Conservation (phyloP, 2,113 vertebrate species). For the Pardalotus punctatus region DNA sequence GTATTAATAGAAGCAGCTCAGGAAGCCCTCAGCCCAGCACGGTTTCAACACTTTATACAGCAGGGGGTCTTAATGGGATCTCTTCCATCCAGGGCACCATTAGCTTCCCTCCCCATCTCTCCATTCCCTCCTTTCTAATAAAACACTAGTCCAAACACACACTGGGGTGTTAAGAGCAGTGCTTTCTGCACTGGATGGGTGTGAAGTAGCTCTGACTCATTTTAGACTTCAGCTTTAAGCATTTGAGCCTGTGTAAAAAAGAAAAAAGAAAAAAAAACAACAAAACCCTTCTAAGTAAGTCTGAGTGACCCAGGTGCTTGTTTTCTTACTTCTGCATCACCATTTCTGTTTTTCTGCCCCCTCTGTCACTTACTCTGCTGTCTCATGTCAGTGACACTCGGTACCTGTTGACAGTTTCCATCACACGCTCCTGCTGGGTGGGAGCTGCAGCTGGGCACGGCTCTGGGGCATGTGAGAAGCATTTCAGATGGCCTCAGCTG, state of each 20-base stretch:
- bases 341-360: neutral
- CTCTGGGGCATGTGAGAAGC: neutral
- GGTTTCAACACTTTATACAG: conserved; percentile 51
- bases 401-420: neutral
- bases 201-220: neutral
- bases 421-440: neutral
- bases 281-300: neutral
- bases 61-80: conserved; percentile 35
- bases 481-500: neutral
- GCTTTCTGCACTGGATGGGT: neutral
- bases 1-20: conserved; percentile 39
- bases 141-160: conserved; percentile 37
- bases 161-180: neutral
- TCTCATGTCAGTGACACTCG: neutral
- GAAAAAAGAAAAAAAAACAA: rapidly evolving
- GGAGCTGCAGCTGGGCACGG: neutral
- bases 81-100: conserved; percentile 35
- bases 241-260: neutral
- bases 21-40: neutral
- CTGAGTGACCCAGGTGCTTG: neutral
- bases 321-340: neutral
- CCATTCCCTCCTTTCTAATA: neutral
- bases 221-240: neutral
- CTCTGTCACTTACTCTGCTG: neutral
- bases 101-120: neutral